Base-by-base conservation (phyloP, 2,888 invertebrate genomes). In the Bugulina stolonifera region DNA sequence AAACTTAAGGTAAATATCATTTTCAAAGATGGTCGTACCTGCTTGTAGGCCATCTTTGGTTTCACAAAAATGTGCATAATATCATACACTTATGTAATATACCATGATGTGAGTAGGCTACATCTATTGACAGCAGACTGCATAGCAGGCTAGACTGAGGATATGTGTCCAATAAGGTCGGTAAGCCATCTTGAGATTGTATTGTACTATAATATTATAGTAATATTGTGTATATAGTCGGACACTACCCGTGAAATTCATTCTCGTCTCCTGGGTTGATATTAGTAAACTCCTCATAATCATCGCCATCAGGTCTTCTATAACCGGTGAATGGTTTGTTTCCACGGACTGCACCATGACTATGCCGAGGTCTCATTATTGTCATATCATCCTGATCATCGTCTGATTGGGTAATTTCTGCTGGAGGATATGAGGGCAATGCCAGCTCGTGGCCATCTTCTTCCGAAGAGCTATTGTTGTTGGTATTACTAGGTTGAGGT, bases 341-440 rank as follows among this genome's bases (percentile, higher is more conserved):
- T 18, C 5, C 10, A 43, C 43, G 43, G 5, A 10, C 18, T 18
- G 43, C 43, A 5, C 18, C 43, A 10, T 5, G 43, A 5, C 10
- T 43, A 10, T 10, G 64, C 32, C 32, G 10, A 3, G 64, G 64
- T 27, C 64, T 64, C 64, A 64, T 64, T 14, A 64, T 64, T 32
- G 64, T 64, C 64, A 64, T 64, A 27, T 64, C 64, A 64, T 64
- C 64, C 5, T 64, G 25, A 5, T 34, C 64, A 3, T 10, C 10
- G 64, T 27, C 27, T 14, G 18, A 22, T 32, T 3, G 14, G 10
- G 18, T n/a, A 2, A 10, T 32, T 10, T 64, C 32, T 23, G 23
- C 57, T 23, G n/a, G 23, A 5, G 23, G 23, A 57, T 23, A 22
- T 57, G 10, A 14, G 27, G 32, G 3, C 2, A 14, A 14, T 22